Base-by-base conservation (phyloP, 2,888 invertebrate species). In the Nomada fucata region DNA sequence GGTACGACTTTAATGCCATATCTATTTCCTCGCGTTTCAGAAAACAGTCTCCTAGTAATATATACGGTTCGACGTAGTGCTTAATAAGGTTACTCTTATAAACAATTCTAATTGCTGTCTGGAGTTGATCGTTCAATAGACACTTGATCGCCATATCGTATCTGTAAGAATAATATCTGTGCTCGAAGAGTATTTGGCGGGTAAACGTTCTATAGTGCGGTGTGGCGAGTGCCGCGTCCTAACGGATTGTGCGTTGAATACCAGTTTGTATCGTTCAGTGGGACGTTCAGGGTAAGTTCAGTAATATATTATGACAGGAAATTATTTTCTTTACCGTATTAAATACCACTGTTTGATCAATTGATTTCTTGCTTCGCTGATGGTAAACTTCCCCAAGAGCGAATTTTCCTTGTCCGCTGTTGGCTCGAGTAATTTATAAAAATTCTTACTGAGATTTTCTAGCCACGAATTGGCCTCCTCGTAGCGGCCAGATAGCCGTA, bases 301-400 rank as follows among this genome's bases (percentile, higher is more conserved):
- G 13, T n/a, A 50, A 63, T 10, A 29, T 52, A 26, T 20, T 0
- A 9, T 29, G 11, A 11, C 4, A 29, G 20, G 36, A 36, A 36
- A 36, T 36, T 36, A 7, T 36, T 36, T 7, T 57, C 4, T 20
- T 79, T 84, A 84, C 79, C 79, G 74, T 75, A 75, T 73, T 0
- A 90, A 65, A 53, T 89, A 77, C 88, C 88, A 90, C 72, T 90
- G 89, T 18, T 84, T 70, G n/a, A 87, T 83, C 11, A 90, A 67
- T 36, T 86, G 76, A n/a, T 59, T 36, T 47, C 79, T 86, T 2
- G 86, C 83, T 13, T 89, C 79, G 3, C 61, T 59, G 2, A 88
- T 76, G n/a, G 83, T 79, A 2, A 89, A 60, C 36, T 82, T 88
- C 44, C 88, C 88, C 78, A 87, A 69, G 15, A 88, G 75, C 7